These are phyloP conservation scores for Thera britannica DNA, from an alignment of 2,888 invertebrate species.

Conservation along the genomic window DNA sequence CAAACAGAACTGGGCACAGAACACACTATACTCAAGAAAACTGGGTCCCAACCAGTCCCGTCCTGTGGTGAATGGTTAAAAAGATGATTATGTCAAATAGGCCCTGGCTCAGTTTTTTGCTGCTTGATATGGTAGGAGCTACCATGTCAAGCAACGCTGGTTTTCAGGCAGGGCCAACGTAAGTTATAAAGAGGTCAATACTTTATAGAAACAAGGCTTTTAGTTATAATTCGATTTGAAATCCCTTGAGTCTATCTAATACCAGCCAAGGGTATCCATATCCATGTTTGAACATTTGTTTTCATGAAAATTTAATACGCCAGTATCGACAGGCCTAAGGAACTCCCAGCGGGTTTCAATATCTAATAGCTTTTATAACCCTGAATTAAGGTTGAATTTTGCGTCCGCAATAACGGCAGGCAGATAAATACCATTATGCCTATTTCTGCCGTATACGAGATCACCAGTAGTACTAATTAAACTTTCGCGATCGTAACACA, in stretches of 20 bases:
- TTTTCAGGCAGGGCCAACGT: not conserved
- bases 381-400: conserved; percentile 3
- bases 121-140: no score
- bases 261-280: conserved; percentile 47
- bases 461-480: no score
- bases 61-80: no score
- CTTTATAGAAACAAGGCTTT: conserved; percentile 21
- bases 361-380: not conserved
- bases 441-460: no score
- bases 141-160: no score
- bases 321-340: conserved; percentile 25
- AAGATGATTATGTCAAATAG: no score
- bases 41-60: no score
- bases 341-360: not conserved
- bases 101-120: no score
- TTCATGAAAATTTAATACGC: conserved; percentile 40
- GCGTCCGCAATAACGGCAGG: not conserved
- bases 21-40: no score
- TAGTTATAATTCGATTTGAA: conserved; percentile 69
- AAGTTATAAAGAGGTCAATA: not conserved
- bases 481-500: no score
- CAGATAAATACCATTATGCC: not conserved
- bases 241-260: conserved; percentile 48
- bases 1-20: no score
- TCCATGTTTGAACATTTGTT: conserved; percentile 49